A percentile compares a stretch with the other conserved stretches of the same genome.
These are phyloP conservation scores for Biston betularia DNA, from an alignment of 2,888 invertebrate species.

Conservation along the genomic window DNA sequence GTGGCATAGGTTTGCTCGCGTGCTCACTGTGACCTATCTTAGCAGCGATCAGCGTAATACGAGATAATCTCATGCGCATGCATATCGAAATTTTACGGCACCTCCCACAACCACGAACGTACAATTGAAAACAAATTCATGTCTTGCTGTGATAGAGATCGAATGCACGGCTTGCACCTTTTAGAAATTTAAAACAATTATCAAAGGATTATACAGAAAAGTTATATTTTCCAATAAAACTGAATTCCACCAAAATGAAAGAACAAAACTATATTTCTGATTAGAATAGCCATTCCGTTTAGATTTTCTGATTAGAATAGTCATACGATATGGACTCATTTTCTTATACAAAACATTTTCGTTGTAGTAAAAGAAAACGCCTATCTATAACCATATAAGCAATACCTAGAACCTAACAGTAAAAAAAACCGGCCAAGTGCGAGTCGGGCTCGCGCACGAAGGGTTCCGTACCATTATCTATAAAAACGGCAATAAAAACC, in stretches of 20 bases:
- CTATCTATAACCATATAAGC: no score
- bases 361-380: no score
- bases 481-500: no score
- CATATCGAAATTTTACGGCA: conserved; percentile 67
- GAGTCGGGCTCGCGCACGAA: no score
- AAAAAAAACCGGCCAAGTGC: no score
- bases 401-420: no score
- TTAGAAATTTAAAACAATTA: conserved; percentile 12
- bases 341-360: no score
- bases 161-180: conserved; percentile 37
- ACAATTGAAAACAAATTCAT: conserved; percentile 58
- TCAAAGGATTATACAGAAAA: neutral
- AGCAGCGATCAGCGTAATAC: conserved; percentile 61
- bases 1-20: conserved; percentile 49
- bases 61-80: conserved; percentile 61
- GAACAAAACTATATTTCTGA: conserved; percentile 1
- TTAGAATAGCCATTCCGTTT: neutral
- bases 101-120: conserved; percentile 65
- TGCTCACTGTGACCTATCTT: conserved; percentile 65
- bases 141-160: conserved; percentile 57
- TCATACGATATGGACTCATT: no score
- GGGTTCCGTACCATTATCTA: no score
- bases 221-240: neutral
- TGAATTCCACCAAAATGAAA: neutral
- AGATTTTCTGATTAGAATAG: neutral